Base-by-base conservation (phyloP, 2,797 vertebrate genomes). In the Pterois miles region DNA sequence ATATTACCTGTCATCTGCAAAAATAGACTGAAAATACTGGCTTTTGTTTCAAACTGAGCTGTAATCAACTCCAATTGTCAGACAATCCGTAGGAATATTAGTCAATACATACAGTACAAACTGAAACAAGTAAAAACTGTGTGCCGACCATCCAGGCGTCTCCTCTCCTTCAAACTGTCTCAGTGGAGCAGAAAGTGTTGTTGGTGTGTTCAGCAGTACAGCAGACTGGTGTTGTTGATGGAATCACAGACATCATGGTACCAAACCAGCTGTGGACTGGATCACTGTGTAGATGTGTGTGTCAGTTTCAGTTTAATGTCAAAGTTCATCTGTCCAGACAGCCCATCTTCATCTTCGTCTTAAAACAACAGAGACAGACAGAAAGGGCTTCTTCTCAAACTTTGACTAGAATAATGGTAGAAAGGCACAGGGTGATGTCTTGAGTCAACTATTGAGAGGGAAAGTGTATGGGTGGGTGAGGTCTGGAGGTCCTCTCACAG, bases 181-280 rank as follows among this genome's bases (percentile, higher is more conserved):
- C 62, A n/a, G 65, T 52, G 80, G 43, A 74, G 80, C 69, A 79
- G 31, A 86, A 74, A 70, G 69, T 72, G 76, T 65, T 71, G 66
- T 57, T 20, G 22, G 46, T 62, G 70, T 80, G 77, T 76, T 84
- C 71, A 60, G 43, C 67, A 68, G 36, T 36, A 65, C 22, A 34
- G 70, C 58, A 63, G 46, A 74, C 66, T 23, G 38, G 8, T 74
- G 64, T 34, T 74, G 80, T 16, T 68, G 80, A 85, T 65, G 60
- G 77, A 85, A 64, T 85, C 82, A 75, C 72, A 74, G 74, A 72
- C 56, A 75, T 65, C 67, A 73, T 53, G 70, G 72, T 34, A 63
- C 59, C 67, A 71, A 81, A 81, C 50, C 77, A 83, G 43, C 43
- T 81, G 80, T 70, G 80, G 76, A 88, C 36, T 76, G 43, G 59